Evolutionary conservation across 37 sponge, comb jelly and placozoan genomes (phyloP), one percentile per base, ranked within the genome.

Genomic region (Eunapius fragilis): DNA sequence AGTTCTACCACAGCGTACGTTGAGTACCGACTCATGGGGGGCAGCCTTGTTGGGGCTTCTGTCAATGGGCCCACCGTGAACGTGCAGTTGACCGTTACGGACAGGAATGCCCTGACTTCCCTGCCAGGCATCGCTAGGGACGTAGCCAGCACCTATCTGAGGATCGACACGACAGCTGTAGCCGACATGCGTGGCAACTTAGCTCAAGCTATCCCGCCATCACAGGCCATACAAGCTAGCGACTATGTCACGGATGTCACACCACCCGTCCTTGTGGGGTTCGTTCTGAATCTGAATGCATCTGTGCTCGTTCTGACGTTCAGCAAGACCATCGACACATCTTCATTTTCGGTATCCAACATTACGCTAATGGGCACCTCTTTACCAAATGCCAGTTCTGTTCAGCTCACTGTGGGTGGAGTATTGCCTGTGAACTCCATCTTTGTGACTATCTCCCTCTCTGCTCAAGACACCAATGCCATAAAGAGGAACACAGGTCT

Each of bases 261-360:
- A 0, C 70, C 80, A 36, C 94, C 96, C 28, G 25, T 31, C 5
- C 70, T 93, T 25, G 34, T 85, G 4, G 71, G 73, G 33, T 96
- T 88, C 80, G 37, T 68, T 41, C 86, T 96, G 7, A 82, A 96
- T 68, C 72, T 96, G 31, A 93, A 96, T 69, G 78, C 84, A 3
- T 90, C 91, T 72, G 58, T 88, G 80, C 84, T 96, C 25, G 31
- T 82, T 24, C 76, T 93, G 37, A 96, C 91, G 0, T 96, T 96
- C 72, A 85, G 87, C 47, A 93, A 96, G 77, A 93, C 96, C 17
- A 85, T 96, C 28, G 91, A 93, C 74, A 82, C 93, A 26, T 86
- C 86, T 10, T 72, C 88, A 17, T 37, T 93, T 25, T 31, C 83
- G 5, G 79, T 91, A 22, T 50, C 85, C 26, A 80, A 71, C 10